Evolutionary conservation across 2,113 vertebrate species (phyloP).

Genomic region (Gadus chalcogrammus): DNA sequence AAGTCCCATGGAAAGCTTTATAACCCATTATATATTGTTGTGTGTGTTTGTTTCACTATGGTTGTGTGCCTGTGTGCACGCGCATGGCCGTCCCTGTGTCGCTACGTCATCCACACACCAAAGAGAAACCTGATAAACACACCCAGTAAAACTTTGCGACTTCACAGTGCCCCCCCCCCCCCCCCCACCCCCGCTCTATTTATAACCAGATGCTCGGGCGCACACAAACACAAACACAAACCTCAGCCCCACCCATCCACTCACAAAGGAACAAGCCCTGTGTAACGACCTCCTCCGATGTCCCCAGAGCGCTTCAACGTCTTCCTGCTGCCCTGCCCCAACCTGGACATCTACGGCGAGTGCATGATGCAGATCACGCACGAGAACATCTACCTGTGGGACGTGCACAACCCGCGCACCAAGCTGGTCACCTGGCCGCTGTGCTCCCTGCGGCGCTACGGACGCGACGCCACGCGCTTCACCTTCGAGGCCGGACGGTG

Average conservation of each 20-base stretch:
- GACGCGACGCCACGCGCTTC: slow-evolving; percentile 88
- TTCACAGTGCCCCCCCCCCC: no score
- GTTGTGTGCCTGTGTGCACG: no score
- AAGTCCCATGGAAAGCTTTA: no score
- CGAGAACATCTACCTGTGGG: slow-evolving; percentile 98
- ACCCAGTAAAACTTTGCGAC: no score
- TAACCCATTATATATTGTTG: no score
- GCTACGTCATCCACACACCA: no score
- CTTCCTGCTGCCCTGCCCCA: slow-evolving; percentile 90
- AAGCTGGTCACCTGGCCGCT: slow-evolving; percentile 95
- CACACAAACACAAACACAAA: background rate
- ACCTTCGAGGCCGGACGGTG: slow-evolving; percentile 95
- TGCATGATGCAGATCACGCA: slow-evolving; percentile 97
- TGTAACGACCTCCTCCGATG: background rate
- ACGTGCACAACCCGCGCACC: slow-evolving; percentile 87
- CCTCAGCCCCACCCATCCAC: background rate
- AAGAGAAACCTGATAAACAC: no score
- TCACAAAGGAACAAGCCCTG: background rate
- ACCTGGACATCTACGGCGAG: slow-evolving; percentile 93
- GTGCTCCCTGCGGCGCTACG: slow-evolving; percentile 89
- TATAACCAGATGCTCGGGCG: no score
- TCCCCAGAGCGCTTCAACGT: slow-evolving; percentile 88
- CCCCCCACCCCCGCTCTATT: no score
- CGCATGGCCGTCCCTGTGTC: no score
- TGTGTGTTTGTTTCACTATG: no score